A percentile compares a stretch with the other conserved stretches of the same genome.
Conservation (phyloP, 2,888 invertebrate species). For the Amphipyra berbera region DNA sequence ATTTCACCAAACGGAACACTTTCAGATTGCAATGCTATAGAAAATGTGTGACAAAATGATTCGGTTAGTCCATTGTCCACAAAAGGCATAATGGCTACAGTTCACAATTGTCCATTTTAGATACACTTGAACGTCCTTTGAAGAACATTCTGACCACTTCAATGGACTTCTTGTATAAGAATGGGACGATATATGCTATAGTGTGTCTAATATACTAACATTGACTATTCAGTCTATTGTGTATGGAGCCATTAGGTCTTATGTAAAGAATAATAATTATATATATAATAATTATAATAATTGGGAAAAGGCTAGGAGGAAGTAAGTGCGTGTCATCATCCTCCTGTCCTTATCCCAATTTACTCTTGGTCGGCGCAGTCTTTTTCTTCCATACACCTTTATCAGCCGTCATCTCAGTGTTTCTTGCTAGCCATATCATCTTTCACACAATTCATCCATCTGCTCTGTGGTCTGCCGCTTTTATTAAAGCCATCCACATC, state of each 20-base stretch:
- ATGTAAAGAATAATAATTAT: background rate
- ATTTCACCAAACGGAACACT: background rate
- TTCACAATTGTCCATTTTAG: conserved; percentile 19
- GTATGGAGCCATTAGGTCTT: background rate
- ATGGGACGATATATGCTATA: background rate
- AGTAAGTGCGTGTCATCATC: too few relatives aligned
- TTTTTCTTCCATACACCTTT: too few relatives aligned
- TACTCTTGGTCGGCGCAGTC: too few relatives aligned
- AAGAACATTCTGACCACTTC: conserved; percentile 4
- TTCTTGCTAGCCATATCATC: too few relatives aligned
- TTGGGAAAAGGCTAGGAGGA: too few relatives aligned
- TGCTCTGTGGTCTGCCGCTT: too few relatives aligned
- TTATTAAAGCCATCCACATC: too few relatives aligned
- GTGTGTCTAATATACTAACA: background rate
- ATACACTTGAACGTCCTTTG: conserved; percentile 3
- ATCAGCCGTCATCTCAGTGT: too few relatives aligned
- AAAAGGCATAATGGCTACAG: conserved; percentile 14
- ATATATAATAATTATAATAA: too few relatives aligned
- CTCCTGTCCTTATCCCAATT: too few relatives aligned
- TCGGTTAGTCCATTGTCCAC: conserved; percentile 3
- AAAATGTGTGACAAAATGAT: conserved; percentile 5
- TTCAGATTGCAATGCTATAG: background rate
- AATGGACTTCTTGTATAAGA: conserved; percentile 5
- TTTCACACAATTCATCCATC: too few relatives aligned
- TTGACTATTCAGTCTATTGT: background rate